Evolutionary conservation across 92 coral and sea anemone genomes (phyloP), one percentile per base, ranked within the genome.

Genomic region (Porites lobata): DNA sequence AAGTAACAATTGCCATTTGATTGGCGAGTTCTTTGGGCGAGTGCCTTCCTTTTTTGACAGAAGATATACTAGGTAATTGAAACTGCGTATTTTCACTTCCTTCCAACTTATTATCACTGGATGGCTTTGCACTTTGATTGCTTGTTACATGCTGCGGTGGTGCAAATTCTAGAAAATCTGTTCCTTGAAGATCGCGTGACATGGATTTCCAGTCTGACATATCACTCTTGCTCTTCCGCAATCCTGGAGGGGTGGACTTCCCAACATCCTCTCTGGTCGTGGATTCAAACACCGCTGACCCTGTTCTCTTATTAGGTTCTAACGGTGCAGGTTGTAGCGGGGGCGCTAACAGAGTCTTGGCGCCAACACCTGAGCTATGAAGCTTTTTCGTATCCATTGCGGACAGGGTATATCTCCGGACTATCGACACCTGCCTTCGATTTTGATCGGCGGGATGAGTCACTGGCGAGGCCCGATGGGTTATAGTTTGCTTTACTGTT

Each of bases 11-110:
- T 17, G 72, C 18, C 19, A 73, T 62, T 19, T 57, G 67, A 7
- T 85, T 26, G 2, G 4, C 18, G 24, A 21, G 43, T 12, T 90
- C 81, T 2, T 90, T 88, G 62, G 83, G 79, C 43, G 88, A 81
- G 61, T 75, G 65, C 17, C 76, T 80, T 9, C 80, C 80, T 52
- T 14, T 63, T 11, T 26, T 84, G 15, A 52, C 12, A 13, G 87
- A 50, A 15, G 87, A 73, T 19, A 90, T 87, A 61, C 85, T 86
- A 11, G 93, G 91, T 38, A 90, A 73, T 74, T 86, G 93, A 53
- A 68, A 70, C 58, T 86, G 59, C 10, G 80, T 9, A 65, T 19
- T 51, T 14, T 84, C 81, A 50, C 17, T 50, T 74, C 80, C 80
- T 14, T 75, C 87, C 12, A 75, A 51, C 63, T 84, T 73, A 19